phyloP scores from a whole-genome alignment of 2,888 invertebrate genomes.

The Margaritifera margaritifera region DNA sequence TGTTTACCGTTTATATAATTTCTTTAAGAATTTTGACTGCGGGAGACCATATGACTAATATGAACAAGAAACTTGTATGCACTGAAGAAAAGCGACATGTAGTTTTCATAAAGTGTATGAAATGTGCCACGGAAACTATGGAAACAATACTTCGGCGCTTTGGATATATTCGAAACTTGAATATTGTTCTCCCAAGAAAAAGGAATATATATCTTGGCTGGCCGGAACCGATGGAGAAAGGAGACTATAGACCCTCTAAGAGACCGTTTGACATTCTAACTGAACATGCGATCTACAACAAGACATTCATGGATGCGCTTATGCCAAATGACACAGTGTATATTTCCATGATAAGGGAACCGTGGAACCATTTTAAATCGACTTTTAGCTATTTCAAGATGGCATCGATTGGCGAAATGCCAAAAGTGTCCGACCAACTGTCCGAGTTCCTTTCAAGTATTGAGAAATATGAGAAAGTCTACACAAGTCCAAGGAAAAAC shows the following conservation, averaged over 20 bases:
- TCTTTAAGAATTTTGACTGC: no score
- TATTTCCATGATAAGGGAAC: slow-evolving; percentile 65
- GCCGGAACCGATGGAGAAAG: slow-evolving; percentile 62
- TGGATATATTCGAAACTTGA: slow-evolving; percentile 58
- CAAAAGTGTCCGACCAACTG: slow-evolving; percentile 39
- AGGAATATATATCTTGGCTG: slow-evolving; percentile 66
- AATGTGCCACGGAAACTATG: slow-evolving; percentile 70
- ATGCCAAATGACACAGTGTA: slow-evolving; percentile 64
- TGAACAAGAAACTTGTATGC: no score
- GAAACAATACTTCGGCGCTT: slow-evolving; percentile 63
- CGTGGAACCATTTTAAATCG: slow-evolving; percentile 66
- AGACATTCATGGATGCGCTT: slow-evolving; percentile 45
- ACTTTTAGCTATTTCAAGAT: slow-evolving; percentile 65
- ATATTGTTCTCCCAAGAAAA: slow-evolving; percentile 61
- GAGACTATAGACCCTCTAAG: slow-evolving; percentile 57
- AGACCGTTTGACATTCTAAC: slow-evolving; percentile 61
- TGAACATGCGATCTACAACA: slow-evolving; percentile 67
- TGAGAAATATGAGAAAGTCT: slow-evolving; percentile 59
- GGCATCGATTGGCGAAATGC: slow-evolving; percentile 46
- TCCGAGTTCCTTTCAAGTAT: slow-evolving; percentile 58
- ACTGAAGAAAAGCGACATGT: slow-evolving; percentile 49
- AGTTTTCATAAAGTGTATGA: slow-evolving; percentile 70
- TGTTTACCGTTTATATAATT: no score
- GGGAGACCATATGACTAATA: no score
- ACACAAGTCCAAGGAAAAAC: slow-evolving; percentile 43